phyloP scores from a whole-genome alignment of 2,797 vertebrate genomes.

The Caiman crocodilus region DNA sequence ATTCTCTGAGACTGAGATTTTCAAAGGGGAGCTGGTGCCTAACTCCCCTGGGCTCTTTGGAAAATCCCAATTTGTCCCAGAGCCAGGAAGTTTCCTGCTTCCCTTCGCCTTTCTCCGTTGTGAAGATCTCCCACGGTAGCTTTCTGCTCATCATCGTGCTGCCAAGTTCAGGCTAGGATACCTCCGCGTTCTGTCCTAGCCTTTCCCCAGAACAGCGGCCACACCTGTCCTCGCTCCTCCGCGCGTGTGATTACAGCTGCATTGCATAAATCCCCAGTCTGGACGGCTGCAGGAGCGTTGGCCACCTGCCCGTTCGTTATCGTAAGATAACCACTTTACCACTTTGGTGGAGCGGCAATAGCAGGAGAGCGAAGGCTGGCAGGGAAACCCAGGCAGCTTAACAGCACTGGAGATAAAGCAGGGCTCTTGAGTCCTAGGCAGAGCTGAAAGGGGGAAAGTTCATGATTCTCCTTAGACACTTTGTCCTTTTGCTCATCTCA shows the following conservation, averaged over 20 bases:
- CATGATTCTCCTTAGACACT: background rate
- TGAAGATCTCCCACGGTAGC: background rate
- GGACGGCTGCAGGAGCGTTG: background rate
- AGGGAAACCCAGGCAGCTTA: background rate
- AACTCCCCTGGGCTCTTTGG: background rate
- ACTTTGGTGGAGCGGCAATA: background rate
- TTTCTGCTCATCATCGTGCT: background rate
- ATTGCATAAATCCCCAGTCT: background rate
- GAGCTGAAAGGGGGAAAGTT: background rate
- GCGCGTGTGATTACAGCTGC: background rate
- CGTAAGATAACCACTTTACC: background rate
- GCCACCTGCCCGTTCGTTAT: background rate
- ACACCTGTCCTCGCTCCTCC: background rate
- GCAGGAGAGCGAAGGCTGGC: too few relatives aligned
- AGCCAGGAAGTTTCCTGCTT: background rate
- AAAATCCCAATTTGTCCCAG: background rate
- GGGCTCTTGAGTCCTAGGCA: background rate
- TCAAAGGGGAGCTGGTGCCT: background rate
- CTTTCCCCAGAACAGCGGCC: background rate
- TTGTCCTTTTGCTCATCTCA: background rate
- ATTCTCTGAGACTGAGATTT: accelerated
- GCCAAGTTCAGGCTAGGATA: background rate
- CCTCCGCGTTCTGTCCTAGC: background rate
- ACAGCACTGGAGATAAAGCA: background rate
- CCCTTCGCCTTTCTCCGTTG: background rate